Evolutionary conservation across 2,888 invertebrate genomes (phyloP).

Genomic region (Nomada ruficornis): DNA sequence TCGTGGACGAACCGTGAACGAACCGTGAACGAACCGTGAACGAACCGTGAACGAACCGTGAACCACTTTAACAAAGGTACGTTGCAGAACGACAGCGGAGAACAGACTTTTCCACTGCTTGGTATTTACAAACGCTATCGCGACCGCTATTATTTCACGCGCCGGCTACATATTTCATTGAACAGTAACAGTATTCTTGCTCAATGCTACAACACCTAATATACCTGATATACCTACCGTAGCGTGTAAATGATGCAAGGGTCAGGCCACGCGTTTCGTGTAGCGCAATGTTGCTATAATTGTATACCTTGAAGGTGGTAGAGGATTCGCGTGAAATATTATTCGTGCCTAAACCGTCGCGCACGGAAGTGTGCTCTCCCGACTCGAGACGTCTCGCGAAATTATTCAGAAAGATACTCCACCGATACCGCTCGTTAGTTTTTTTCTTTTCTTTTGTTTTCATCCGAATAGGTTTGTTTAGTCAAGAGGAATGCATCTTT

Average conservation of each 20-base stretch:
- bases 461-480: too few species aligned
- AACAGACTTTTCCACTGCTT: too few species aligned
- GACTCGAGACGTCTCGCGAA: neutral
- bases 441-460: neutral
- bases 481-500: neutral
- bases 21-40: too few species aligned
- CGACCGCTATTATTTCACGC: too few species aligned
- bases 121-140: too few species aligned
- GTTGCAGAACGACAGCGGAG: too few species aligned
- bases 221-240: neutral
- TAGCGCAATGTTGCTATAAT: neutral
- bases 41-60: neutral
- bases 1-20: neutral
- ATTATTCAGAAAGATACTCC: neutral
- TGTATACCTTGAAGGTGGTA: slow-evolving; percentile 9
- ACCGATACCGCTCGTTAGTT: neutral
- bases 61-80: slow-evolving; percentile 7
- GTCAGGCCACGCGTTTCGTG: neutral
- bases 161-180: too few species aligned
- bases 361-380: neutral
- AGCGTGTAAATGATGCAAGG: neutral
- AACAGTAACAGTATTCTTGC: too few species aligned
- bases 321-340: neutral
- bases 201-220: too few species aligned
- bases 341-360: neutral